Base-by-base conservation (phyloP, 2,888 invertebrate genomes). In the Stenchaetothrips biformis region DNA sequence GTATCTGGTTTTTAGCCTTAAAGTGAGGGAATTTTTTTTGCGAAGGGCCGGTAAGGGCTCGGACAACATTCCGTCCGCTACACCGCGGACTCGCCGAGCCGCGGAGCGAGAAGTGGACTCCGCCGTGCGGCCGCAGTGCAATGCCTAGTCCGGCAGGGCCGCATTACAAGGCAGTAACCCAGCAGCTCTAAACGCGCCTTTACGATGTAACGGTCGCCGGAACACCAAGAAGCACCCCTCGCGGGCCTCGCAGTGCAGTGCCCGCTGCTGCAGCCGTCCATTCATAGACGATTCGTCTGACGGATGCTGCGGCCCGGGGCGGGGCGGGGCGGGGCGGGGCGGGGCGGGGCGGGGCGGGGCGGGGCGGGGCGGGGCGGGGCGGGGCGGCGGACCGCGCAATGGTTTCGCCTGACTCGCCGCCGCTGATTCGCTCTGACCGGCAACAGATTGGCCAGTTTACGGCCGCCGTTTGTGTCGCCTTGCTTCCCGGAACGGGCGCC, bases 171-270 rank as follows among this genome's bases (percentile, higher is more conserved):
- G 37, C 37, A 37, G 37, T 37, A 25, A 21, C 67, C 21, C 7
- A 25, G 21, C 67, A 25, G 67, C 67, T 21, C 67, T 74, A 74
- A 74, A 74, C 67, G 25, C 67, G 25, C 67, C 67, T 74, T 74
- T 74, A 74, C 67, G 67, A 74, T 25, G 67, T 74, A 74, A 74
- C 67, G 67, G 67, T 74, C 7, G 25, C 67, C 21, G 67, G 37
- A 37, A 37, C 37, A 37, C 37, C 37, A 4, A 4, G n/a, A 4
- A 37, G 37, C 37, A 37, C 37, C 37, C 62, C n/a, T 13, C 6
- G 53, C 9, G 6, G 53, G 53, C 53, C 9, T 7, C 6, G 53
- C 53, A 13, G 53, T 53, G 9, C 37, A n/a, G n/a, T n/a, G 2
- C 37, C 37, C n/a, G n/a, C n/a, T 37, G 37, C 37, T 37, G 37